Percentiles rank a stretch among this genome's conserved stretches.
phyloP scores from a whole-genome alignment of 92 coral and sea anemone species.

The Palythoa grandis region DNA sequence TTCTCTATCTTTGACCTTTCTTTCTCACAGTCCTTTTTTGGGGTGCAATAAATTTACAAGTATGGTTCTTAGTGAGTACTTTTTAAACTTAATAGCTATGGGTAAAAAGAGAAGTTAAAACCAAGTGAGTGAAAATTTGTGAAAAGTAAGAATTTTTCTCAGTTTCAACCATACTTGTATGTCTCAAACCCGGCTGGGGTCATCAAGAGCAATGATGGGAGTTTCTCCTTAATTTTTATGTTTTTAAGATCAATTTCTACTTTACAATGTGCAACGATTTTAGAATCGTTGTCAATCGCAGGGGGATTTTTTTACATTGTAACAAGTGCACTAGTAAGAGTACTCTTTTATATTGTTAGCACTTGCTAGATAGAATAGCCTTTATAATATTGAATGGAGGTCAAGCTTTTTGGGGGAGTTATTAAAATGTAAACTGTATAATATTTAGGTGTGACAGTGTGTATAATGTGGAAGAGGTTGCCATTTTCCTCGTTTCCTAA shows the following conservation, averaged over 20 bases:
- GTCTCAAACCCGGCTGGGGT: constrained; percentile 1
- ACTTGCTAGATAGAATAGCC: constrained; percentile 1
- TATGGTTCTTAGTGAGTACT: neutral
- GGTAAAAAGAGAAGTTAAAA: neutral
- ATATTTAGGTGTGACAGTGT: neutral
- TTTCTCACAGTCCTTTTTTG: neutral
- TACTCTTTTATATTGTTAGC: neutral
- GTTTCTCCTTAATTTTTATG: neutral
- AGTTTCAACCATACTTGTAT: neutral
- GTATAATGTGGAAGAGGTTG: neutral
- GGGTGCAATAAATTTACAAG: neutral
- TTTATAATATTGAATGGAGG: neutral
- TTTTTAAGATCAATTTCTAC: neutral
- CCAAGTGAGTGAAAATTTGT: neutral
- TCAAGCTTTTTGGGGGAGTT: neutral
- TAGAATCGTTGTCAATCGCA: neutral
- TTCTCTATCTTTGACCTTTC: neutral
- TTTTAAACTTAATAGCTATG: neutral
- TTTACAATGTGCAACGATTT: neutral
- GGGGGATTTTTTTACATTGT: neutral
- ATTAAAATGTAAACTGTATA: neutral
- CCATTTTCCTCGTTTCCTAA: neutral
- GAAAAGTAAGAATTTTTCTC: constrained; percentile 3
- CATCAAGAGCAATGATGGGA: neutral
- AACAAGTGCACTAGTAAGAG: neutral